Conservation (phyloP, 2,113 vertebrate genomes). For the Regulus satrapa region DNA sequence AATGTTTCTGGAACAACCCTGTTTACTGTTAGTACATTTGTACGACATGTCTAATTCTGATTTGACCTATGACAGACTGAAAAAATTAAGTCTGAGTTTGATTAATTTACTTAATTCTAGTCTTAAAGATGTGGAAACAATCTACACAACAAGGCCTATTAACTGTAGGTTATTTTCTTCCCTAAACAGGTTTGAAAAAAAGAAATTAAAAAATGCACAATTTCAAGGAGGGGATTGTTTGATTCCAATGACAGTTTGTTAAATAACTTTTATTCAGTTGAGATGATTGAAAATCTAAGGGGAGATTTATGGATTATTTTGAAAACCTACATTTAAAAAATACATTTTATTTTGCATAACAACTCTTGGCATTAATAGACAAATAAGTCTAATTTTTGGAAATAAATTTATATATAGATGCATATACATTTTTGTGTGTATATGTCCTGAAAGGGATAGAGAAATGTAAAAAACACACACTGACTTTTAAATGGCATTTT, state of each 20-base stretch:
- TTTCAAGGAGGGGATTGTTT: accelerated
- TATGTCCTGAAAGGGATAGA: neutral
- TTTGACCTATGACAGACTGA: neutral
- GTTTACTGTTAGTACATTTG: neutral
- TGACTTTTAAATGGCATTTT: neutral
- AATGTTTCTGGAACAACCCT: neutral
- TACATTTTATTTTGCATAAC: too few species aligned
- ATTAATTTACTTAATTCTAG: neutral
- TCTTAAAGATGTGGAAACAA: neutral
- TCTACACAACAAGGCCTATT: neutral
- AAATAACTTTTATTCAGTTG: neutral
- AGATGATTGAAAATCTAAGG: neutral
- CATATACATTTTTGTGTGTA: neutral
- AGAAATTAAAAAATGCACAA: neutral
- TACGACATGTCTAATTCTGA: neutral
- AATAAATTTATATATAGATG: neutral
- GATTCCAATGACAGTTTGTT: neutral
- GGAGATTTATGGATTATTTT: neutral
- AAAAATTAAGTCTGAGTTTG: neutral
- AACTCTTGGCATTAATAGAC: neutral
- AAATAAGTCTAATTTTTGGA: neutral
- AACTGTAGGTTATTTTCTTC: neutral
- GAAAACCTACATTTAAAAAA: neutral
- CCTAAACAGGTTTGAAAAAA: neutral
- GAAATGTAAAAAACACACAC: neutral